Base-by-base conservation (phyloP, 2,797 vertebrate species). In the Eutrigla gurnardus region DNA sequence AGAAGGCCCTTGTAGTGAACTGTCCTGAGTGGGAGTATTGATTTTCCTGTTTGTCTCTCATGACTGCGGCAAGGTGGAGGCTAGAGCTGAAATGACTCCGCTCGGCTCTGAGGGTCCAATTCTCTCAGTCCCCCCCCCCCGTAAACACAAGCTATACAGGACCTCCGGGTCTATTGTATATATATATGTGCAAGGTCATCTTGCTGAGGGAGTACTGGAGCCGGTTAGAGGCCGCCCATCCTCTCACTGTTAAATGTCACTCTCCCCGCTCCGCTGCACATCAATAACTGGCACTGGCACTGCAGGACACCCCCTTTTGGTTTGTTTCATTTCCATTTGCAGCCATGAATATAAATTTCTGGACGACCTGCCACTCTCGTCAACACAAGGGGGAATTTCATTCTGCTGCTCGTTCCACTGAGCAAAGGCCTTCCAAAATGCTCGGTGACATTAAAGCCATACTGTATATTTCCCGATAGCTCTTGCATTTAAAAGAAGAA, bases 1-100 rank as follows among this genome's bases (percentile, higher is more conserved):
- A 89, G 84, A 86, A 91, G 91, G 84, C 82, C 87, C 76, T 81
- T 89, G 85, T 90, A 90, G 91, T 90, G 89, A 92, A 91, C 89
- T 91, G 91, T 92, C 90, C 89, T 88, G 87, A 91, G 90, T 86
- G 80, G 80, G 89, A 83, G 80, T 92, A 95, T 95, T 89, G 92
- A 95, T 94, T 93, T 93, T 93, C 65, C 75, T 82, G 83, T 91
- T 90, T 88, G 89, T 90, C 90, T 92, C 89, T 85, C 82, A 81
- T 80, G 89, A 90, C 89, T 92, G 88, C 75, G 73, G 85, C 80
- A 82, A 86, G 79, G 84, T 81, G 81, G 82, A 76, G 72, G 85
- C 79, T 62, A 10, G 1, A 25, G 80, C 73, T 80, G 69, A 86
- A 91, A 89, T 82, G 86, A 84, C 86, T 90, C 83, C 80, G 25